Evolutionary conservation across 2,113 vertebrate genomes (phyloP).

Genomic region (Macroglossus sobrinus): DNA sequence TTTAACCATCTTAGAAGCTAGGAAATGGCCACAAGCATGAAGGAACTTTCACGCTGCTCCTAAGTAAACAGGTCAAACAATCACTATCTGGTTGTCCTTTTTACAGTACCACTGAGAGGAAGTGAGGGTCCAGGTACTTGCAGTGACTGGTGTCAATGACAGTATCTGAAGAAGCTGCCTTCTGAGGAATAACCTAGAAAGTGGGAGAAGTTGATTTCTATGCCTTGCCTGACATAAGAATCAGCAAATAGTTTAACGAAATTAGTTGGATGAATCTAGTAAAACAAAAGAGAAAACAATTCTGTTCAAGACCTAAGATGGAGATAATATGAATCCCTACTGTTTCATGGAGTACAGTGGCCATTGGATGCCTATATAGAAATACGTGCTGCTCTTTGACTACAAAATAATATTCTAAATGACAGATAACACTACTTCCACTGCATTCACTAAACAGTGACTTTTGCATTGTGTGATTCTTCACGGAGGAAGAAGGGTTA

Average conservation of each 20-base stretch:
- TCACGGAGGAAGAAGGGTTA: neutral
- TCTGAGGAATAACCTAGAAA: neutral
- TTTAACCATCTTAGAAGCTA: neutral
- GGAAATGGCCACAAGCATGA: neutral
- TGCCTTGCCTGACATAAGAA: neutral
- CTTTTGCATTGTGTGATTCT: neutral
- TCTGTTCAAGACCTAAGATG: neutral
- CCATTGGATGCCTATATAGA: neutral
- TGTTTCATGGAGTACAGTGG: neutral
- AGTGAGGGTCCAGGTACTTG: neutral
- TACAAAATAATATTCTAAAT: conserved; percentile 4
- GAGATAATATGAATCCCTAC: neutral
- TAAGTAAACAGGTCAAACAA: neutral
- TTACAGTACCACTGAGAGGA: neutral
- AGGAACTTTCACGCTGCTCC: neutral
- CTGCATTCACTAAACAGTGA: neutral
- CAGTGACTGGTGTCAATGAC: neutral
- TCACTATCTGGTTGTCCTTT: neutral
- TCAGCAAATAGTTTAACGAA: neutral
- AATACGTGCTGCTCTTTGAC: neutral
- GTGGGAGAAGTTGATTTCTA: neutral
- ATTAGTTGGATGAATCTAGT: neutral
- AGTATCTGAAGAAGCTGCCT: neutral
- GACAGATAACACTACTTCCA: neutral
- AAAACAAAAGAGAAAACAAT: conserved; percentile 8